Conservation (phyloP, 2,888 invertebrate species). For the Camptogramma bilineatum region DNA sequence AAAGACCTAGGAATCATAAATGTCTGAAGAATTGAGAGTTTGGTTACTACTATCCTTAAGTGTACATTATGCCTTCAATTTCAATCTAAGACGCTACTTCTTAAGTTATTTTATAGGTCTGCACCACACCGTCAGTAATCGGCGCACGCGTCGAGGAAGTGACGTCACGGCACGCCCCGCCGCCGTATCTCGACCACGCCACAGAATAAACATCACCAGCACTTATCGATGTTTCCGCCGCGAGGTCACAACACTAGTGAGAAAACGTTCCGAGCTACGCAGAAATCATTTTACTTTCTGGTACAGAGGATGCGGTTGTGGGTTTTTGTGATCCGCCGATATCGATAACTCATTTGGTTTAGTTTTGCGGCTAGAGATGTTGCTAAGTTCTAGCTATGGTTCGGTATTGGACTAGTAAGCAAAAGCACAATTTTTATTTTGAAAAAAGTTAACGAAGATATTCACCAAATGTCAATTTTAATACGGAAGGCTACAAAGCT, state of each 20-base stretch:
- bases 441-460: no score
- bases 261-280: constrained; percentile 34
- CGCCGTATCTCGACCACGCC: constrained; percentile 60
- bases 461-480: no score
- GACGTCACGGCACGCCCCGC: constrained; percentile 69
- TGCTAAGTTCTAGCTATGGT: background rate
- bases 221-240: constrained; percentile 61
- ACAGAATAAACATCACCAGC: constrained; percentile 21
- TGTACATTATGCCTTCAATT: no score
- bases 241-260: constrained; percentile 46
- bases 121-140: constrained; percentile 47
- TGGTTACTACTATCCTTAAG: no score
- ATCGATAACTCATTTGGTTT: constrained; percentile 24
- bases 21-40: no score
- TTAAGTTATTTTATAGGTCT: background rate
- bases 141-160: constrained; percentile 76
- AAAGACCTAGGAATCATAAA: no score
- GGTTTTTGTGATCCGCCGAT: constrained; percentile 15
- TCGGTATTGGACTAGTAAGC: background rate
- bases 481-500: no score
- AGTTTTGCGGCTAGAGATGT: background rate
- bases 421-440: no score
- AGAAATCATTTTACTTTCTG: constrained; percentile 38
- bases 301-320: constrained; percentile 26
- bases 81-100: no score